Evolutionary conservation across 2,113 vertebrate species (phyloP), one percentile per base, ranked within the genome.

Genomic region (Caretta caretta): DNA sequence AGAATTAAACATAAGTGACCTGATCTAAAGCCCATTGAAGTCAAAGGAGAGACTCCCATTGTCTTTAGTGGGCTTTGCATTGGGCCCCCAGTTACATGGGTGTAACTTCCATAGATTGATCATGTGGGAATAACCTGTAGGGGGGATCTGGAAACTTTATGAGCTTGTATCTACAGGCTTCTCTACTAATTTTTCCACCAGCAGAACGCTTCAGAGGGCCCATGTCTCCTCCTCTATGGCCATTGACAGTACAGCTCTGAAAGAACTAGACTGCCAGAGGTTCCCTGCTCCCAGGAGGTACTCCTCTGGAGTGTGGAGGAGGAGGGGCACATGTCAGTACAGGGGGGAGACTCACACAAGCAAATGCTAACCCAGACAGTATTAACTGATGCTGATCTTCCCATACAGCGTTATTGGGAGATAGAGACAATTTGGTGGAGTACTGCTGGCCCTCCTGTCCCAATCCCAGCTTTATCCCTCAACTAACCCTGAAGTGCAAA

Each of bases 381-480:
- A 0, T 78, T 76, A 48, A 2, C 50, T 6, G 0, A 54, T 46
- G 59, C 78, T 79, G 29, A 87, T n/a, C 84, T 86, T 86, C 80
- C 93, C 84, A 92, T 0, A 0, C 56, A 35, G 80, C n/a, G 93
- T 72, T 87, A 83, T 84, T 50, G 25, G 79, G 69, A 80, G 91
- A 51, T 35, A 84, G 84, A 95, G 93, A 80, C 94, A 80, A 86
- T 76, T 69, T 96, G 87, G 84, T 80, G 88, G 16, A 29, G 82
- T 85, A 48, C 76, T 81, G 10, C 0, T 13, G 89, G 48, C 48
- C 22, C 88, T 49, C 50, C 81, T 13, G 0, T 86, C 84, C 80
- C 49, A 94, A 82, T 54, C 42, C 38, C 19, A 57, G 59, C 72
- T n/a, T 75, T 29, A 93, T 91, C 89, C 69, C 24, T 79, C 57